These are phyloP conservation scores for Neogale vison DNA, from an alignment of 2,113 vertebrate species.

Conservation along the genomic window DNA sequence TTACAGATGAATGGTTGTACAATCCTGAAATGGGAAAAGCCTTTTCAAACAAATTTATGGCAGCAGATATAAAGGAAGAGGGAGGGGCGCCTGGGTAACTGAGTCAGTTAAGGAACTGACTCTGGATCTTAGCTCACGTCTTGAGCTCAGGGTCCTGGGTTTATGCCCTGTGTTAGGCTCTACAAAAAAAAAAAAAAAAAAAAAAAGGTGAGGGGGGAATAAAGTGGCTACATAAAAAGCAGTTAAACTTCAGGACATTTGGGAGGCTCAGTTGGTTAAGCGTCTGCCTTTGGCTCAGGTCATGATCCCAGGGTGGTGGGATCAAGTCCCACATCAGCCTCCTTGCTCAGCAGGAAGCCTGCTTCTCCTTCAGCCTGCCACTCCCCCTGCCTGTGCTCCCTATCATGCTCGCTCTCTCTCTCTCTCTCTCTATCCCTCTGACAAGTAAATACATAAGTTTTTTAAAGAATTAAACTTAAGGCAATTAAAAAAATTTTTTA, in stretches of 20 bases:
- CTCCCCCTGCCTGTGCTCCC: no score
- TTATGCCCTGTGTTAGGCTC: neutral
- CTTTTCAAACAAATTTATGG: constrained; percentile 28
- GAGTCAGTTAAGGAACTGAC: neutral
- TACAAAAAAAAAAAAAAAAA: neutral
- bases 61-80: neutral
- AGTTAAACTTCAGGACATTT: neutral
- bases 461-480: neutral
- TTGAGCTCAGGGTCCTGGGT: neutral
- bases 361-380: no score
- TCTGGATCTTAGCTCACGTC: neutral
- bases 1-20: neutral
- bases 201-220: neutral
- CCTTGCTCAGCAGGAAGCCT: no score
- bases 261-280: no score
- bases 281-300: no score
- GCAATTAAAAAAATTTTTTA: neutral
- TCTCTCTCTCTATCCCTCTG: no score
- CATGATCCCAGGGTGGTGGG: no score
- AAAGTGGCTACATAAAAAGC: neutral
- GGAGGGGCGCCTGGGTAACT: neutral
- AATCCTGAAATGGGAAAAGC: neutral
- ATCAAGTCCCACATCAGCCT: no score
- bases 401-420: no score
- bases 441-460: no score